These are phyloP conservation scores for Alexandromys fortis DNA, from an alignment of 2,113 vertebrate species.

Conservation along the genomic window DNA sequence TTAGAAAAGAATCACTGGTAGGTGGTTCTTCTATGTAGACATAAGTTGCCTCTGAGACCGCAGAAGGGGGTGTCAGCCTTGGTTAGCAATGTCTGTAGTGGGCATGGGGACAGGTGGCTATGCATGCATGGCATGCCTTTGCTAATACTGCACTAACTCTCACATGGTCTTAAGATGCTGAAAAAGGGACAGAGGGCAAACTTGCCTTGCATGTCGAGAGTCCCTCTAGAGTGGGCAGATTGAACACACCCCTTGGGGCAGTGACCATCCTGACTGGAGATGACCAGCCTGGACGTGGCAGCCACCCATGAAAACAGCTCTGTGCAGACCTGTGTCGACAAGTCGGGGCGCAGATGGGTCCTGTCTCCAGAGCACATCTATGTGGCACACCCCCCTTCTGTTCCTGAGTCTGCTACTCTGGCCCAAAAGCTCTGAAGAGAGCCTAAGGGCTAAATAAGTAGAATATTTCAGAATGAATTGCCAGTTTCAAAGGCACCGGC, in stretches of 20 bases:
- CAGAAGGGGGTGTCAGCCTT: neutral
- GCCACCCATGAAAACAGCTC: neutral
- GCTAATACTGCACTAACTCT: neutral
- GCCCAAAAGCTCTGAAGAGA: neutral
- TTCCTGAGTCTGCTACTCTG: neutral
- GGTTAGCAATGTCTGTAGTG: neutral
- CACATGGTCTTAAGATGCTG: slow-evolving; percentile 4
- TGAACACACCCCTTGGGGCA: neutral
- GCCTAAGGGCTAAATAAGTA: neutral
- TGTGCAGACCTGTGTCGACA: neutral
- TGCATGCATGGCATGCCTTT: neutral
- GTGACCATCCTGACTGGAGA: neutral
- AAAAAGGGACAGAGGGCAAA: neutral
- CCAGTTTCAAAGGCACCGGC: slow-evolving; percentile 3
- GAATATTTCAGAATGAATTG: slow-evolving; percentile 24
- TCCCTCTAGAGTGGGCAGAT: neutral
- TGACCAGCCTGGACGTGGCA: neutral
- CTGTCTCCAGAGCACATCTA: neutral
- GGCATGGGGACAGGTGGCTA: neutral
- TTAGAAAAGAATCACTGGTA: neutral
- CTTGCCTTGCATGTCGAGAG: neutral
- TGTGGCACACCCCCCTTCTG: neutral
- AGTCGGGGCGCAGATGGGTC: slow-evolving; percentile 3
- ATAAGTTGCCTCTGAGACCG: neutral
- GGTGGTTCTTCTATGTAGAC: neutral